Evolutionary conservation across 1,140 invertebrate genomes (phyloP), one percentile per base, ranked within the genome.

Genomic region (Mya arenaria): DNA sequence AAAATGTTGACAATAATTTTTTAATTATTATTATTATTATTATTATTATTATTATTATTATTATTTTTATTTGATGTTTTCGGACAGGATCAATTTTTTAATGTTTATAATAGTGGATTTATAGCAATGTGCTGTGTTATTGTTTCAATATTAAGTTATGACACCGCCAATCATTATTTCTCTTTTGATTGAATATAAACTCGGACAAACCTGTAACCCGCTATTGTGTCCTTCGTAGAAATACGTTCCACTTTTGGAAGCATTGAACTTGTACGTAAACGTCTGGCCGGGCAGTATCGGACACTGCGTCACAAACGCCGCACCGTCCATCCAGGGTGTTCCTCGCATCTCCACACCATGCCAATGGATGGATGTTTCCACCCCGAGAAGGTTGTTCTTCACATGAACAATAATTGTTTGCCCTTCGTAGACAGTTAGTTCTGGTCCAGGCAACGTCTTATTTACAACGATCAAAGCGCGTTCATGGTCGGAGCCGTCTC

Each of bases 271-370:
- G 30, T 97, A 97, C 87, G 96, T 96, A 93, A 97, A 98, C 0
- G 95, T 96, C 86, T 96, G 96, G 87, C 96, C 96, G 90, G 96
- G 95, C 78, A 95, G 93, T 87, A 98, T 98, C 4, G 97, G 97
- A 92, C 97, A 98, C 91, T 98, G 97, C 97, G 97, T 97, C 13
- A 98, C 95, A 79, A 96, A 96, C 6, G 97, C 96, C 34, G 97
- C 97, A 44, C 97, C 97, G 89, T 98, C 97, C 91, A 97, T 97
- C 92, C 96, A 97, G 86, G 97, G 97, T 6, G 96, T 95, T 56
- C 95, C 95, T 52, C 95, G 93, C 93, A 97, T 97, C 91, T 95
- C 95, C 62, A 98, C 94, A 55, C 97, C 97, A 71, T 96, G 94
- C 97, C 97, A 98, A 92, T 98, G 97, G 77, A 98, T 95, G 0